A percentile compares a stretch with the other conserved stretches of the same genome.
Conservation (phyloP, 2,113 vertebrate species). For the Circaetus cinerascens region DNA sequence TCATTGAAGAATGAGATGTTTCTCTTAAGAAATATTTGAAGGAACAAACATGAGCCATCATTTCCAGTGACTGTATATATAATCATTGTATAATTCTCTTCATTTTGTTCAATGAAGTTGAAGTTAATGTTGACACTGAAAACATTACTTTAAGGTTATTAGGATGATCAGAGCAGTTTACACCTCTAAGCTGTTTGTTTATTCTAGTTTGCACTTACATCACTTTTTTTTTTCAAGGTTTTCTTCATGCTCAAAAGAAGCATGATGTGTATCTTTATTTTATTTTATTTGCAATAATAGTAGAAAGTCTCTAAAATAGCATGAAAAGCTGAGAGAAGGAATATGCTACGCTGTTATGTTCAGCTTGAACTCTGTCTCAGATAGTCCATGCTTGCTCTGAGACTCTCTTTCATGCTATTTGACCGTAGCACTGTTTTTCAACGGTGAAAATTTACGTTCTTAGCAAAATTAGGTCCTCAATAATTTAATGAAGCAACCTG, state of each 20-base stretch:
- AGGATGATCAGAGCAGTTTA: neutral
- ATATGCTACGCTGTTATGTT: neutral
- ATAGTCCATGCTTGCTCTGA: neutral
- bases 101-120: neutral
- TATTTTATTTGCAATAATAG: neutral
- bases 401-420: neutral
- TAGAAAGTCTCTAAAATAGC: neutral
- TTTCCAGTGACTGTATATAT: neutral
- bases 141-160: neutral
- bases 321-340: neutral
- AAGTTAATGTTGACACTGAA: neutral
- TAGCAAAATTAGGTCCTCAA: neutral
- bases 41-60: neutral
- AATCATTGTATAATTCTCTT: neutral
- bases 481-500: neutral
- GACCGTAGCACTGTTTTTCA: neutral
- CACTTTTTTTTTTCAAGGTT: neutral
- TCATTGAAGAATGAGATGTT: neutral
- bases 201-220: neutral
- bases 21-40: neutral
- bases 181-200: neutral
- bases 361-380: neutral
- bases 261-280: neutral
- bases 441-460: neutral
- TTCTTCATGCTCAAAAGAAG: neutral